Base-by-base conservation (phyloP, 2,888 invertebrate genomes). In the Pterobdella sp. region DNA sequence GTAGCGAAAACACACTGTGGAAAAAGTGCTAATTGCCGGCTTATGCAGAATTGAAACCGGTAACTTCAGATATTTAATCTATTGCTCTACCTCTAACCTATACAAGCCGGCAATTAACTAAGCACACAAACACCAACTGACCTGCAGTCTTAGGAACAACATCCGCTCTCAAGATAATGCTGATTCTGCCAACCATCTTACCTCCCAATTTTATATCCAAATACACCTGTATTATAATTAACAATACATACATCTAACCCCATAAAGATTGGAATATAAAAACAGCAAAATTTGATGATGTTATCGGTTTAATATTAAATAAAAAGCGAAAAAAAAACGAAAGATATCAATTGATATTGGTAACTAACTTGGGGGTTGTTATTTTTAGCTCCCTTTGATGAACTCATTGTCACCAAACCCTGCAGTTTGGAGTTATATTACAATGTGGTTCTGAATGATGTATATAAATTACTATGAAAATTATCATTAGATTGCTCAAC, bases 91-190 rank as follows among this genome's bases (percentile, higher is more conserved):
- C n/a, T n/a, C n/a, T n/a, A n/a, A n/a, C n/a, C n/a, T n/a, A n/a
- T n/a, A n/a, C n/a, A n/a, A n/a, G n/a, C n/a, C n/a, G n/a, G n/a
- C n/a, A n/a, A n/a, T n/a, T n/a, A n/a, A n/a, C n/a, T n/a, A n/a
- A n/a, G n/a, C 29, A 18, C 4, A 56, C n/a, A 22, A 65, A 26
- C 37, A 68, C 7, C 22, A 37, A n/a, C 72, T 49, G 79, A 81
- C 86, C 86, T 1, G 92, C 93, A 14, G 98, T 98, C 81, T 90
- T 90, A 0, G 98, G 98, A 0, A 93, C 95, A 42, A 98, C 87
- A 84, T 99, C 98, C 0, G 91, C 88, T 76, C 96, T 84, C 4
- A 97, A 84, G 86, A 94, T 89, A 87, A 97, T 94, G 3, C 93
- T 91, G 78, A 98, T 89, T 70, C 96, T 87, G 0, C 97, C 97